Conservation (phyloP, 1,140 invertebrate species). For the Drosophila lacteicornis region DNA sequence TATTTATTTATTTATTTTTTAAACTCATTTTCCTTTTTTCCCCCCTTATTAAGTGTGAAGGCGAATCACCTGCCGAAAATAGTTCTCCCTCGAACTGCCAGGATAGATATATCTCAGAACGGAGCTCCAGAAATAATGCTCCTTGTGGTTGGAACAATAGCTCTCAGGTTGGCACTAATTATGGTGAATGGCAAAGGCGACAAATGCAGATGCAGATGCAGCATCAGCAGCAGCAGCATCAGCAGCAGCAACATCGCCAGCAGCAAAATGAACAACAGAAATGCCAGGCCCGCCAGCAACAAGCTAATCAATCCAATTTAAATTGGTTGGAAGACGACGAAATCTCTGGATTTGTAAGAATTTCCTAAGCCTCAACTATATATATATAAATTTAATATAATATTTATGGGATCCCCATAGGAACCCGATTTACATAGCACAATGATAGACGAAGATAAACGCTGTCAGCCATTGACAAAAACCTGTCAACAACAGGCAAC, state of each 20-base stretch:
- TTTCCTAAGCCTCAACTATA: neutral
- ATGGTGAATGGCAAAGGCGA: slow-evolving; percentile 11
- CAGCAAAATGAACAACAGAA: neutral
- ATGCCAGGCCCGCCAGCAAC: neutral
- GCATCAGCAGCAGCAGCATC: neutral
- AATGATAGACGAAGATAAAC: slow-evolving; percentile 1
- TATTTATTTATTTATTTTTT: neutral
- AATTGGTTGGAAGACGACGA: slow-evolving; percentile 1
- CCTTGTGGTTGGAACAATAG: neutral
- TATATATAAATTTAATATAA: too few species aligned
- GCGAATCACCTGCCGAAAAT: neutral
- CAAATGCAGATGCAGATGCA: slow-evolving; percentile 2
- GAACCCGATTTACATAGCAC: slow-evolving; percentile 51
- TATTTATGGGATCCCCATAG: neutral
- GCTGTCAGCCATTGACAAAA: neutral
- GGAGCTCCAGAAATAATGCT: neutral
- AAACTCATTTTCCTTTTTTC: too few species aligned
- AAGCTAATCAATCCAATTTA: neutral
- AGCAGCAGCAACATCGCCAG: neutral
- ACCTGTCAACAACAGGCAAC: neutral
- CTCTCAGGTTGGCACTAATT: slow-evolving; percentile 16
- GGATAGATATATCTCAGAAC: neutral
- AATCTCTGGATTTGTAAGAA: slow-evolving; percentile 35
- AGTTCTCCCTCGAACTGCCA: neutral
- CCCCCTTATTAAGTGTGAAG: neutral